Evolutionary conservation across 2,113 vertebrate genomes (phyloP), one percentile per base, ranked within the genome.

Genomic region (Saccopteryx bilineata): DNA sequence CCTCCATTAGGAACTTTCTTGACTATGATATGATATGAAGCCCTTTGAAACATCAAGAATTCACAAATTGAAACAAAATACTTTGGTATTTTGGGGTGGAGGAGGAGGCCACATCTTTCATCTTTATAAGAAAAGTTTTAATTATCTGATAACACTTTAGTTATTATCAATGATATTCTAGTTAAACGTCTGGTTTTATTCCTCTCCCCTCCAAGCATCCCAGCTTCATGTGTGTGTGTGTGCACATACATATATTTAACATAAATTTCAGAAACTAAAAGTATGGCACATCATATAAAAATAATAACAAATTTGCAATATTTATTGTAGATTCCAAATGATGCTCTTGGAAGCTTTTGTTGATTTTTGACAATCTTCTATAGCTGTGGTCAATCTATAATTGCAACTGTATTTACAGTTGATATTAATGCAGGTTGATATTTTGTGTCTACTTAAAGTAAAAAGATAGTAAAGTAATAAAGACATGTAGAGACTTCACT

Each of bases 381-480:
- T 19, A 60, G 0, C 17, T 79, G 8, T 63, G 2, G 12, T 46
- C 66, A 88, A 86, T 75, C 11, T 52, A 71, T 80, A 7, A 50
- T 39, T 48, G 14, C 7, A 80, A 58, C 33, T 71, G 52, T 75
- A 3, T 56, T 14, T 68, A 50, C 2, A 54, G 9, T 60, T 76
- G 21, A 14, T 72, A 28, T 72, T 12, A 56, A 82, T 39, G 7
- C 10, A 80, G 9, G 3, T 72, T 82, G 50, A 31, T 76, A 85
- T 24, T 33, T 58, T 74, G 17, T 69, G 1, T 31, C 26, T 58
- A 9, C 82, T 81, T 61, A 58, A 86, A 66, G 8, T n/a, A 90
- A 71, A 23, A 80, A 66, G 54, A 91, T 60, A 82, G 15, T 21
- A 86, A 87, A 91, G 75, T 58, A 93, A 33, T 65, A 48, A 85